Evolutionary conservation across 1,140 invertebrate genomes (phyloP).

Genomic region (Saccostrea glomerata): DNA sequence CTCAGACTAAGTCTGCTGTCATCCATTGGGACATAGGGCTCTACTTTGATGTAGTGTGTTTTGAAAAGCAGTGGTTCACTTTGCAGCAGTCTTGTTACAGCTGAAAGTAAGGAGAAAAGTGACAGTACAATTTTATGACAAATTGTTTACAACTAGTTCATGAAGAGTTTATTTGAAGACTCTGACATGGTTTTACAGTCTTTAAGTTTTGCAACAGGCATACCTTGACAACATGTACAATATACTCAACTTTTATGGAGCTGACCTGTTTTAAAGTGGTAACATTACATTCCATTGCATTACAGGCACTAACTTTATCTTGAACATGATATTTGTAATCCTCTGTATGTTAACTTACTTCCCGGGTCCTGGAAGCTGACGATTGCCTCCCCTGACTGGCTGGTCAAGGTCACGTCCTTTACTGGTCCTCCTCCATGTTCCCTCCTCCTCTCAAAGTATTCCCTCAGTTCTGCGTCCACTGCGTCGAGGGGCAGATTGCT

Average conservation of each 20-base stretch:
- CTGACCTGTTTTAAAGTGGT: too few relatives aligned
- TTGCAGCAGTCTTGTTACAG: background rate
- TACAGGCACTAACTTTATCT: too few relatives aligned
- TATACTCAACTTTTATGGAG: too few relatives aligned
- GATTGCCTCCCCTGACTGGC: background rate
- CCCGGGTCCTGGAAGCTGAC: background rate
- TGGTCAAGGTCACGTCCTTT: slow-evolving; percentile 6
- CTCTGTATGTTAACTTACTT: background rate
- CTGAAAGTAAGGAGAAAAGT: background rate
- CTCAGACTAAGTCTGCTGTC: slow-evolving; percentile 19
- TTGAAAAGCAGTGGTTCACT: slow-evolving; percentile 12
- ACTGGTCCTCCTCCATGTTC: slow-evolving; percentile 33
- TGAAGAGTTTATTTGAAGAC: too few relatives aligned
- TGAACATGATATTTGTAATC: too few relatives aligned
- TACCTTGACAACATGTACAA: too few relatives aligned
- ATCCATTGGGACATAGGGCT: background rate
- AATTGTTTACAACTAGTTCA: too few relatives aligned
- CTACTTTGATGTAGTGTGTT: slow-evolving; percentile 17
- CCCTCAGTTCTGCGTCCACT: background rate
- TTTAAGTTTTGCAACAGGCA: too few relatives aligned
- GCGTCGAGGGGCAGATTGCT: background rate
- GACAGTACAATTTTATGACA: too few relatives aligned
- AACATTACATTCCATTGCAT: too few relatives aligned
- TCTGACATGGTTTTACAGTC: too few relatives aligned
- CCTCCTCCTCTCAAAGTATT: background rate